These are phyloP conservation scores for Stegophylla sp. DNA, from an alignment of 2,888 invertebrate species.

Conservation along the genomic window DNA sequence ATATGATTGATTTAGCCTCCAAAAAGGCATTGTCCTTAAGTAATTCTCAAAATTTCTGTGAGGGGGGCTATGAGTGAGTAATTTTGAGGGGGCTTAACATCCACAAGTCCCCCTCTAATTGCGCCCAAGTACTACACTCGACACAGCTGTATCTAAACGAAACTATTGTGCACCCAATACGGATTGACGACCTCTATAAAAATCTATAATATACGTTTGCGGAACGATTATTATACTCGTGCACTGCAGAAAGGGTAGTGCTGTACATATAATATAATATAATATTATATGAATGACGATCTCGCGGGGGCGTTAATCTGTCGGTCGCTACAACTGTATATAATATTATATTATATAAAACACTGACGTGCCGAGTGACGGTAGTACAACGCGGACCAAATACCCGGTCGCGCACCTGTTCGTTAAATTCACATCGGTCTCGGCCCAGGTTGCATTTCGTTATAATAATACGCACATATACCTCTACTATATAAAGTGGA, in stretches of 20 bases:
- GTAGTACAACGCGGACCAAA: too few species aligned
- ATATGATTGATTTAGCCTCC: too few species aligned
- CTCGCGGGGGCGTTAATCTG: not conserved
- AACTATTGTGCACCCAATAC: not conserved
- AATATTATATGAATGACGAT: not conserved
- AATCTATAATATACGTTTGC: too few species aligned
- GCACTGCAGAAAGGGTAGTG: not conserved
- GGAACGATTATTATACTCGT: not conserved
- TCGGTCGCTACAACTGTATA: not conserved
- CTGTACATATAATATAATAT: conserved; percentile 2
- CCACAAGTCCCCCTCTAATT: too few species aligned
- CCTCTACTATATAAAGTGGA: not conserved
- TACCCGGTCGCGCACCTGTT: conserved; percentile 34
- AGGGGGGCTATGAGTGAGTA: too few species aligned
- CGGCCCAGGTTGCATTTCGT: not conserved
- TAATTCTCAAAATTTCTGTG: too few species aligned
- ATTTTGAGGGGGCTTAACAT: too few species aligned
- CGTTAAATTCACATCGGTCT: conserved; percentile 2
- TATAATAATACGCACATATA: conserved; percentile 5
- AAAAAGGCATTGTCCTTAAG: too few species aligned
- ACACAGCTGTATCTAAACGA: not conserved
- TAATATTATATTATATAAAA: not conserved
- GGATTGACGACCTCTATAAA: conserved; percentile 20
- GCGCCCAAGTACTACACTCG: too few species aligned
- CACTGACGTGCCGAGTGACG: not conserved